Percentiles rank a stretch among this genome's conserved stretches.
Conservation (phyloP, 2,888 invertebrate genomes). For the Cryptocephalus moraei region DNA sequence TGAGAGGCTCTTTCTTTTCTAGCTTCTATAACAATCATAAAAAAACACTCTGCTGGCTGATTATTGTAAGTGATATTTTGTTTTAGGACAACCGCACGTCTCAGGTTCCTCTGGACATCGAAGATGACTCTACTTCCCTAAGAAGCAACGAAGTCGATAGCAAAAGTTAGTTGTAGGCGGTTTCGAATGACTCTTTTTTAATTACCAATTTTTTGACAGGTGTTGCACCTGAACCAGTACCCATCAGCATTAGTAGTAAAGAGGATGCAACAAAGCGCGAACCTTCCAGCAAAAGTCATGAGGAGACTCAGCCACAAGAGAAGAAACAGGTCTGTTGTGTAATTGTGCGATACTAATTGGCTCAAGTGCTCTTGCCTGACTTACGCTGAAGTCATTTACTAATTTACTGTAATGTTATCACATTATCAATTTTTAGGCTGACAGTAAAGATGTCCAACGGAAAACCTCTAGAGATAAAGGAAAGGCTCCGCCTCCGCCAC, state of each 20-base stretch:
- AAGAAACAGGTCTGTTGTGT: slow-evolving; percentile 18
- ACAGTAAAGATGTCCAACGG: slow-evolving; percentile 54
- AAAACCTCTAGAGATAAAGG: slow-evolving; percentile 43
- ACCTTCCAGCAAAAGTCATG: slow-evolving; percentile 6
- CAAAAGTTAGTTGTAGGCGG: slow-evolving; percentile 49
- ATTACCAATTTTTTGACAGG: neutral
- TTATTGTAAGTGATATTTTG: neutral
- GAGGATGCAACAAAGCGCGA: slow-evolving; percentile 8
- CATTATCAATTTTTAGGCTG: slow-evolving; percentile 40
- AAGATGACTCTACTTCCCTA: slow-evolving; percentile 82
- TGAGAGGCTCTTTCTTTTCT: slow-evolving; percentile 30
- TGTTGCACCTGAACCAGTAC: slow-evolving; percentile 36
- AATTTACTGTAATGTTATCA: neutral
- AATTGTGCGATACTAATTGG: too few relatives aligned
- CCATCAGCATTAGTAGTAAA: slow-evolving; percentile 8
- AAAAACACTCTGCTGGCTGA: too few relatives aligned
- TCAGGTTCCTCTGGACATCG: slow-evolving; percentile 80
- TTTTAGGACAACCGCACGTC: slow-evolving; percentile 57
- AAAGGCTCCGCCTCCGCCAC: slow-evolving; percentile 42
- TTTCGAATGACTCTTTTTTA: slow-evolving; percentile 4
- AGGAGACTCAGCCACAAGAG: slow-evolving; percentile 12
- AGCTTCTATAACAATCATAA: slow-evolving; percentile 3
- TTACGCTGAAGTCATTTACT: neutral
- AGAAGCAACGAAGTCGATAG: slow-evolving; percentile 73
- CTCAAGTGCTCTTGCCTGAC: too few relatives aligned